Base-by-base conservation (phyloP, 2,113 vertebrate genomes). In the Osmerus eperlanus region DNA sequence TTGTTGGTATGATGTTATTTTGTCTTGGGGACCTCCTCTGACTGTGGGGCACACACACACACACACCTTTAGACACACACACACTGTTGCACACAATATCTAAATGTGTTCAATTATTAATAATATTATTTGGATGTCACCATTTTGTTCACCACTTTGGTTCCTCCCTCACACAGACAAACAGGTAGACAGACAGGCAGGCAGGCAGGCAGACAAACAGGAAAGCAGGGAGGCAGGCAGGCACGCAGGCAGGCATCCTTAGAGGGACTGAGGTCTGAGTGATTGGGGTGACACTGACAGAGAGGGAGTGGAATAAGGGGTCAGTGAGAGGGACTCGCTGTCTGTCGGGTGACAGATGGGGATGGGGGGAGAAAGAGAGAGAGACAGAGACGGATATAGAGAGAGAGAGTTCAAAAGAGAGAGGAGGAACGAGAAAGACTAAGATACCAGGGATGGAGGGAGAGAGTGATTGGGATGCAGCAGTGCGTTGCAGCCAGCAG, bases 401-500 rank as follows among this genome's bases (percentile, higher is more conserved):
- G 47, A 28, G 19, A 53, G 51, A 53, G 51, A 28, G 65, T 68
- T 28, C 36, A 54, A 65, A 51, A 36, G 63, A 65, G 29, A 41
- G 16, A 81, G 54, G 21, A 21, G 15, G 55, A 1, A 65, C 15
- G 25, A 55, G 47, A 36, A 21, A 28, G 52, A 12, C 19, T 11
- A 25, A 70, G 61, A 65, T 23, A 47, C 41, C 7, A 51, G 36
- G 59, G 52, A 72, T 52, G 64, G 58, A 70, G 64, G 23, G 78
- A 70, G 72, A 47, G 8, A 21, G 76, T 62, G 79, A 78, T 85
- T 81, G 78, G 62, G 72, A 76, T n/a, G 68, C 79, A 83, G 72
- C 64, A 72, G 70, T 77, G 87, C 80, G 53, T 79, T 81, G 67
- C 85, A 52, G 77, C 75, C 71, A 72, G 70, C 72, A 62, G 68